Percentiles rank a stretch among this genome's conserved stretches.
Evolutionary conservation across 2,888 invertebrate genomes (phyloP).

Genomic region (Agrenia bidenticulata): DNA sequence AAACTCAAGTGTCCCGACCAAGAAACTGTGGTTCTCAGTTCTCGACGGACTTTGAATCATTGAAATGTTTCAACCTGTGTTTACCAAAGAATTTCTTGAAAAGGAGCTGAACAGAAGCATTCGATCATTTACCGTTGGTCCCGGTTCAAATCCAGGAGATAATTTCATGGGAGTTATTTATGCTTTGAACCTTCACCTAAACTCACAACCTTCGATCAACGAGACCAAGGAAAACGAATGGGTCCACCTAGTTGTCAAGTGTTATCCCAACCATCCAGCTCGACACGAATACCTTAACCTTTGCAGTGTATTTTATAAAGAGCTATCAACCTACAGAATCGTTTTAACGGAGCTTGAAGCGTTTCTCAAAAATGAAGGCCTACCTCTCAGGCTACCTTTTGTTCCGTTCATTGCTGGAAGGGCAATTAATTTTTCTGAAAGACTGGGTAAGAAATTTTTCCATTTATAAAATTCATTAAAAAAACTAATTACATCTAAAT

Average conservation of each 20-base stretch:
- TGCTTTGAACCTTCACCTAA: neutral
- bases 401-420: conserved; percentile 24
- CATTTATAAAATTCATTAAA: neutral
- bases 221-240: too few species aligned
- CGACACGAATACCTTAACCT: conserved; percentile 10
- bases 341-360: neutral
- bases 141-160: conserved; percentile 24
- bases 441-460: neutral
- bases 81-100: conserved; percentile 28
- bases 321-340: conserved; percentile 13
- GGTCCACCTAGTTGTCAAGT: conserved; percentile 16
- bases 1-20: too few species aligned
- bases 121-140: conserved; percentile 11
- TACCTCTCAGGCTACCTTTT: conserved; percentile 16
- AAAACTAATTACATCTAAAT: conserved; percentile 4
- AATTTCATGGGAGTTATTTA: conserved; percentile 24
- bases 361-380: neutral
- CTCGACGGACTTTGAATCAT: too few species aligned
- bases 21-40: too few species aligned
- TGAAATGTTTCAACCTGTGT: neutral
- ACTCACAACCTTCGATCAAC: neutral
- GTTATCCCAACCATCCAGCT: conserved; percentile 6
- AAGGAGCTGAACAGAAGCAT: neutral
- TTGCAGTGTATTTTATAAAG: conserved; percentile 14
- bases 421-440: conserved; percentile 17